phyloP scores from a whole-genome alignment of 2,888 invertebrate species.

The Bursaphelenchus okinawaensis region DNA sequence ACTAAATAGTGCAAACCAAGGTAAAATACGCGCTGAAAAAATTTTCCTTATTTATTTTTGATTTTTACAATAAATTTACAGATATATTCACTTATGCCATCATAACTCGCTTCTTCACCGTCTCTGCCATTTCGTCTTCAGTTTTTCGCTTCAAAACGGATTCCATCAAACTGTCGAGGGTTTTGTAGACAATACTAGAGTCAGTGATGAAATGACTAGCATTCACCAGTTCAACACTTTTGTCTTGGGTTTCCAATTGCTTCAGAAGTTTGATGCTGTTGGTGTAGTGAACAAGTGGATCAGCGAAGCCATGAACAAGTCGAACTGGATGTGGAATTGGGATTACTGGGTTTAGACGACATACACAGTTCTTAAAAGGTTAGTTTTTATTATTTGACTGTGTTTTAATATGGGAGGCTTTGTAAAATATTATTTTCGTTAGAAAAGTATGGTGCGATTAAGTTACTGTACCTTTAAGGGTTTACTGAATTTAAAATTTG shows the following conservation, averaged over 20 bases:
- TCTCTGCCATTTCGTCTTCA: not conserved
- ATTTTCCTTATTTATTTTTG: not conserved
- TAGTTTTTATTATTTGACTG: no score
- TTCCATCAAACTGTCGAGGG: not conserved
- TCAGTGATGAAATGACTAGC: not conserved
- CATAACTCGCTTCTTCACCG: not conserved
- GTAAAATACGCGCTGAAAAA: no score
- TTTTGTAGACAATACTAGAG: not conserved
- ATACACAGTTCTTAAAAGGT: not conserved
- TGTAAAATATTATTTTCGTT: not conserved
- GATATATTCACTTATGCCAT: not conserved
- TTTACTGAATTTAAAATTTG: no score
- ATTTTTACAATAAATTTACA: not conserved
- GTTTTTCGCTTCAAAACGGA: not conserved
- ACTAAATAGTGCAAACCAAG: not conserved
- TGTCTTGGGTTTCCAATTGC: not conserved
- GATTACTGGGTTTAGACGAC: not conserved
- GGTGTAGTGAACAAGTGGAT: not conserved
- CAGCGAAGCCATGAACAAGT: not conserved
- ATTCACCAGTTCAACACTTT: not conserved
- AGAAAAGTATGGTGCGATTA: no score
- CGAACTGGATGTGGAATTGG: not conserved
- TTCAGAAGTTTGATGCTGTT: not conserved
- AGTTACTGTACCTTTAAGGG: no score
- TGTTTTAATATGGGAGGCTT: no score